phyloP scores from a whole-genome alignment of 2,113 vertebrate species.

The Rhea pennata region DNA sequence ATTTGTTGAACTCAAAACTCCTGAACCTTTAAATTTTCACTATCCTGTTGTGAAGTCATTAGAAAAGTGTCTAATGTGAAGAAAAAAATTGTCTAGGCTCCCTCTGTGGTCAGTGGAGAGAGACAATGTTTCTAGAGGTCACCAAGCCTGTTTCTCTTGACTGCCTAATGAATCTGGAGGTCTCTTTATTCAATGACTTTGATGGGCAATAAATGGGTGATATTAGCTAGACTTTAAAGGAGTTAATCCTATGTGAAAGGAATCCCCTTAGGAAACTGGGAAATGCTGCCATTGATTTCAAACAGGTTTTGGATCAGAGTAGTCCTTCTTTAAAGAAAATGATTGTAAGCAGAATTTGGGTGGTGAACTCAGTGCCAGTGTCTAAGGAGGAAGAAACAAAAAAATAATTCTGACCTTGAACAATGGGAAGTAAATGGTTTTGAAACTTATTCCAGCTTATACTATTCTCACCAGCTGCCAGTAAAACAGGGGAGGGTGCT shows the following conservation, averaged over 20 bases:
- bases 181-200: background rate
- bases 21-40: background rate
- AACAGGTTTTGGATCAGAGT: background rate
- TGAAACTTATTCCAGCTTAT: background rate
- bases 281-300: background rate
- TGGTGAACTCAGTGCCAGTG: background rate
- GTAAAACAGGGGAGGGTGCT: background rate
- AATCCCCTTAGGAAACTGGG: background rate
- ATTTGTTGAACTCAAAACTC: background rate
- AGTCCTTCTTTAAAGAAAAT: background rate
- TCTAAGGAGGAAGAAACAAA: background rate
- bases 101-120: background rate
- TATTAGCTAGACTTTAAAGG: background rate
- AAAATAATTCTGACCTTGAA: background rate
- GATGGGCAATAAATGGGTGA: background rate
- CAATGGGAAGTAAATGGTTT: background rate
- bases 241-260: background rate
- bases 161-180: background rate
- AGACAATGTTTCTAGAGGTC: background rate
- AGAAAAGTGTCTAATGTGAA: background rate
- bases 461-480: background rate
- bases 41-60: background rate
- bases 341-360: background rate
- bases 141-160: background rate
- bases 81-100: background rate